A percentile compares a stretch with the other conserved stretches of the same genome.
Conservation (phyloP, 2,797 vertebrate species). For the Eleutherodactylus coqui region DNA sequence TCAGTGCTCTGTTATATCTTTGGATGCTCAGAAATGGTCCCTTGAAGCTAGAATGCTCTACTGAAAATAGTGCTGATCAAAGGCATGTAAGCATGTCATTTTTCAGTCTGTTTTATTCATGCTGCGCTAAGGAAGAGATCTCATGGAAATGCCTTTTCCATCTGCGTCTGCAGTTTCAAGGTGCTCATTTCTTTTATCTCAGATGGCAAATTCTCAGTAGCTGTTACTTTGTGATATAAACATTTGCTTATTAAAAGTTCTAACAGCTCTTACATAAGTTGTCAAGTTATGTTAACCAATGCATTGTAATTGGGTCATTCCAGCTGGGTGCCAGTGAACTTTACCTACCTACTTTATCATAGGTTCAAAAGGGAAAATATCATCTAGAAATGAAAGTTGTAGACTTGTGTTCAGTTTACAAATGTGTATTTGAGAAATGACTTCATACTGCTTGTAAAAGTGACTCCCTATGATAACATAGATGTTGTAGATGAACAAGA, state of each 20-base stretch:
- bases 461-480: too few relatives aligned
- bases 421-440: neutral
- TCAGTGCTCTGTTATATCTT: constrained; percentile 7
- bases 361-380: neutral
- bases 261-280: constrained; percentile 26
- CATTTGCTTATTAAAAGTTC: constrained; percentile 50
- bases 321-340: neutral
- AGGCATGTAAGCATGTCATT: constrained; percentile 59
- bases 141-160: constrained; percentile 45
- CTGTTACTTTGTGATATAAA: constrained; percentile 42
- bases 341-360: neutral
- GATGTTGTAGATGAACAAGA: neutral
- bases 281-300: constrained; percentile 29
- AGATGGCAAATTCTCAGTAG: constrained; percentile 37
- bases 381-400: too few relatives aligned
- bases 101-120: constrained; percentile 59
- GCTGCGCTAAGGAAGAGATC: constrained; percentile 52
- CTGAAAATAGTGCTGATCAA: constrained; percentile 62
- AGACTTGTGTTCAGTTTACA: neutral
- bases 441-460: neutral
- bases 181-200: constrained; percentile 52
- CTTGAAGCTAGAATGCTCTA: constrained; percentile 47
- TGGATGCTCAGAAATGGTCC: constrained; percentile 44
- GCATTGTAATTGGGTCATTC: constrained; percentile 29
- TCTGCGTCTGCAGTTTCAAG: constrained; percentile 47